These are phyloP conservation scores for Esperia sulphurella DNA, from an alignment of 2,888 invertebrate genomes.

Conservation along the genomic window DNA sequence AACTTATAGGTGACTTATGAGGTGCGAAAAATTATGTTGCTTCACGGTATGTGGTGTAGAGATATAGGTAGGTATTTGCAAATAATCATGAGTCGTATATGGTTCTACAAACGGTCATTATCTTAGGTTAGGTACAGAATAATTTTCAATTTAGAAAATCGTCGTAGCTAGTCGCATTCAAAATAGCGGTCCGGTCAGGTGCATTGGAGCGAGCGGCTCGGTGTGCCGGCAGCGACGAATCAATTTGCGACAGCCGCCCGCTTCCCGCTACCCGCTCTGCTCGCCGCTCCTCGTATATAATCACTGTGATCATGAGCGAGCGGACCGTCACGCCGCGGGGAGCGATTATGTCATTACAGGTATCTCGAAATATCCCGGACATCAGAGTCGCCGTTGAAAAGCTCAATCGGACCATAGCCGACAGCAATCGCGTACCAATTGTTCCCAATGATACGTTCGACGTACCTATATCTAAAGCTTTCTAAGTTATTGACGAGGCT, in stretches of 20 bases:
- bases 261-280: constrained; percentile 36
- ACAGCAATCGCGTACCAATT: constrained; percentile 40
- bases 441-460: constrained; percentile 39
- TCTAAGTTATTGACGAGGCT: constrained; percentile 12
- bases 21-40: no score
- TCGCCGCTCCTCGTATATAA: constrained; percentile 39
- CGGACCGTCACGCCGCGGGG: constrained; percentile 44
- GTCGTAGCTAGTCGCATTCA: constrained; percentile 12
- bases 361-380: constrained; percentile 47
- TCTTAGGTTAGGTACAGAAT: not conserved
- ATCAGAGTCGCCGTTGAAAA: constrained; percentile 46
- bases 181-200: constrained; percentile 38
- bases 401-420: constrained; percentile 48
- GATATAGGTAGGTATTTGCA: no score
- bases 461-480: constrained; percentile 1
- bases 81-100: no score
- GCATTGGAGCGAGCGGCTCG: constrained; percentile 16
- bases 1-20: no score
- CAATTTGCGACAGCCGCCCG: constrained; percentile 48
- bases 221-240: constrained; percentile 45
- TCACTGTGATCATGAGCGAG: constrained; percentile 45
- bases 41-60: no score
- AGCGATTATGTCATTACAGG: constrained; percentile 64
- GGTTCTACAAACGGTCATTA: no score
- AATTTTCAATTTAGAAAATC: constrained; percentile 13